Percentiles rank a stretch among this genome's conserved stretches.
These are phyloP conservation scores for Seira sanloemensis DNA, from an alignment of 2,888 invertebrate genomes.

Conservation along the genomic window DNA sequence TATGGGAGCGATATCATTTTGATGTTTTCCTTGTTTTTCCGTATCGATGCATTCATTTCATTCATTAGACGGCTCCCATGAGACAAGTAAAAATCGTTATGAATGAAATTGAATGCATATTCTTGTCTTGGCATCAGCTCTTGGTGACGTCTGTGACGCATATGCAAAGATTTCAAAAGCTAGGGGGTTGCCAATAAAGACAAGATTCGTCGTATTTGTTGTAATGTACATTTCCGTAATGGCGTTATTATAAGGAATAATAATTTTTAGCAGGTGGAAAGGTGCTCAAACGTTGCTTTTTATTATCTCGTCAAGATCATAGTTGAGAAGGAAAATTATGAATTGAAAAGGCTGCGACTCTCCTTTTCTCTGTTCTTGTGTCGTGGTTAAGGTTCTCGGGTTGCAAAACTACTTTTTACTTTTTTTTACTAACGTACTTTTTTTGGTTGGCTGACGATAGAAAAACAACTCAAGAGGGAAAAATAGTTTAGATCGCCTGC, in stretches of 20 bases:
- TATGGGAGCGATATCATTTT: background rate
- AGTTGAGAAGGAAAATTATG: background rate
- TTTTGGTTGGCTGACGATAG: constrained; percentile 31
- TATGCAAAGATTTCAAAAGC: background rate
- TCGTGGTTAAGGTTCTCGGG: background rate
- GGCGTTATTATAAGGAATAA: background rate
- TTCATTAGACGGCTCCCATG: background rate
- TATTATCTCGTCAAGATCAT: background rate
- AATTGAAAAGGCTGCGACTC: too few relatives aligned
- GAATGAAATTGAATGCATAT: background rate
- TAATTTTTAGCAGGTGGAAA: too few relatives aligned
- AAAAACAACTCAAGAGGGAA: constrained; percentile 19
- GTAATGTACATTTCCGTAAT: too few relatives aligned
- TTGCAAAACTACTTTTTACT: too few relatives aligned
- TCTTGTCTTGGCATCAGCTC: background rate
- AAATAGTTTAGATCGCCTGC: background rate
- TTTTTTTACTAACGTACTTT: background rate
- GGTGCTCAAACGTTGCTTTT: background rate
- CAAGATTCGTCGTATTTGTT: background rate
- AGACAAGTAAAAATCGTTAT: background rate
- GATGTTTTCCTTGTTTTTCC: background rate
- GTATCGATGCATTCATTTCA: background rate
- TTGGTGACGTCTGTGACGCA: background rate
- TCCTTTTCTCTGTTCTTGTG: background rate
- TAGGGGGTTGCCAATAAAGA: background rate